These are phyloP conservation scores for Orthonyx spaldingii DNA, from an alignment of 2,113 vertebrate species.

Conservation along the genomic window DNA sequence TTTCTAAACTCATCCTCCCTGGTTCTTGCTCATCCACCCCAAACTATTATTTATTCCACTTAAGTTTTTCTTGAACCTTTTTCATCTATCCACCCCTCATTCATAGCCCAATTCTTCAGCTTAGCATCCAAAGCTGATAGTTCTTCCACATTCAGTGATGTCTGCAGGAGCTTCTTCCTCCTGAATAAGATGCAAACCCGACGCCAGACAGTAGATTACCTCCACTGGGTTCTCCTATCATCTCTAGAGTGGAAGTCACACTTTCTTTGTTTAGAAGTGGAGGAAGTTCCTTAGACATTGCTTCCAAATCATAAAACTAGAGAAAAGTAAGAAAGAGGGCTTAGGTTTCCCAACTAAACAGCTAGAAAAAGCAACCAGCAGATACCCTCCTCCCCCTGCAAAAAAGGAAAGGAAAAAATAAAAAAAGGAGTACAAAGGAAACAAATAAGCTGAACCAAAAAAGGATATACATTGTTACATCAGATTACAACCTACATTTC, in stretches of 20 bases:
- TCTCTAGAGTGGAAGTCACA: neutral
- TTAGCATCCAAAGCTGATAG: neutral
- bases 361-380: neutral
- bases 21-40: neutral
- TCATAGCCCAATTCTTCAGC: neutral
- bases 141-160: neutral
- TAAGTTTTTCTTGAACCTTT: neutral
- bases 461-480: neutral
- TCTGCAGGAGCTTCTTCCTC: neutral
- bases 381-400: rapidly evolving
- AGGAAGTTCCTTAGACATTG: slow-evolving; percentile 67
- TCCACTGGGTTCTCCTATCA: neutral
- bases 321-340: neutral
- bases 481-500: neutral
- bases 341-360: neutral
- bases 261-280: slow-evolving; percentile 36
- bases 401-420: too few species aligned
- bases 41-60: neutral
- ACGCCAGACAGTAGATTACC: neutral
- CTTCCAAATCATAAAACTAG: slow-evolving; percentile 68
- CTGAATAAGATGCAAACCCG: neutral
- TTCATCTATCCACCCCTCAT: neutral
- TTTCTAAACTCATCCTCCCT: neutral
- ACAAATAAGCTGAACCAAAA: neutral
- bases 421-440: neutral